Evolutionary conservation across 2,888 invertebrate species (phyloP).

Genomic region (Phragmatobia fuliginosa): DNA sequence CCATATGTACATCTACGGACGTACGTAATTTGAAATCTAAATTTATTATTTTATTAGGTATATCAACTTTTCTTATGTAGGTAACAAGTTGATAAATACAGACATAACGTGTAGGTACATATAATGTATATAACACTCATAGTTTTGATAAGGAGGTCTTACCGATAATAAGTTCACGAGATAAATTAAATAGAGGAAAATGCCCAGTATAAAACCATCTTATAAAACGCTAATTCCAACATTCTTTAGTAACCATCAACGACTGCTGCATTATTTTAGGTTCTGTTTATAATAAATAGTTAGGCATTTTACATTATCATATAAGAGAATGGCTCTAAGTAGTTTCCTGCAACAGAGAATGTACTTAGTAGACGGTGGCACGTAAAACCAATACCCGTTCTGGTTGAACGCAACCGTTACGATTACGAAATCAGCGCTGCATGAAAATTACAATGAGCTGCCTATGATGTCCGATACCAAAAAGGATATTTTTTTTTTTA

Average conservation of each 20-base stretch:
- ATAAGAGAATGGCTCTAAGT: conserved; percentile 28
- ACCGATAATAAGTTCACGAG: conserved; percentile 79
- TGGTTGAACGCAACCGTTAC: conserved; percentile 85
- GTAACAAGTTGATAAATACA: conserved; percentile 53
- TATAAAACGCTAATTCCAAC: conserved; percentile 32
- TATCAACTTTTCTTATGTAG: conserved; percentile 68
- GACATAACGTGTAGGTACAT: neutral
- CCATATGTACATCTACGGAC: conserved; percentile 44
- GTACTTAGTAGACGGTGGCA: conserved; percentile 68
- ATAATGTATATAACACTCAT: conserved; percentile 26
- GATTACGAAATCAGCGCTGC: conserved; percentile 85
- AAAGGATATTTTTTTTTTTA: conserved; percentile 18
- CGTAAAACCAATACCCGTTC: conserved; percentile 83
- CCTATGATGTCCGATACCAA: conserved; percentile 48
- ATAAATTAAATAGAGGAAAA: conserved; percentile 82
- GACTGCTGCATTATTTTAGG: neutral
- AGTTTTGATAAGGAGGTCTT: conserved; percentile 81
- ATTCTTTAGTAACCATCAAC: conserved; percentile 13
- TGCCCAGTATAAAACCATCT: conserved; percentile 61
- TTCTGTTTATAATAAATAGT: conserved; percentile 12
- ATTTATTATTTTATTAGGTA: conserved; percentile 64
- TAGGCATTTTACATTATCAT: conserved; percentile 6
- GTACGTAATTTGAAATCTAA: conserved; percentile 61
- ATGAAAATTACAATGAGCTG: conserved; percentile 77
- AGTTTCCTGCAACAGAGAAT: conserved; percentile 61